phyloP scores from a whole-genome alignment of 2,797 vertebrate genomes.

The Alcedo atthis region DNA sequence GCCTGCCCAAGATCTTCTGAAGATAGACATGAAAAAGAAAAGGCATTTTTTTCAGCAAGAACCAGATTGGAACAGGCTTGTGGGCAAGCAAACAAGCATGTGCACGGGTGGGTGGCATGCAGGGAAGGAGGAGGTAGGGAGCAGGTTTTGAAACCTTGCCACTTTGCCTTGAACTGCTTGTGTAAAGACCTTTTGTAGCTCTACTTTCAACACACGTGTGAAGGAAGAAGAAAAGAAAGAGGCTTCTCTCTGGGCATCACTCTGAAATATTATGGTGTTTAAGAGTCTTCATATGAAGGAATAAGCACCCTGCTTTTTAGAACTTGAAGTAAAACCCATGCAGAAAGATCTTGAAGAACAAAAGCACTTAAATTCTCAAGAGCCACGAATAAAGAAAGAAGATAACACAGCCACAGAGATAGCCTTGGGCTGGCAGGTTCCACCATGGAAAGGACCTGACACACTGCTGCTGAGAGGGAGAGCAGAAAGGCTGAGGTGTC shows the following conservation, averaged over 20 bases:
- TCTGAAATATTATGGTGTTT: not conserved
- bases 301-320: not conserved
- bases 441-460: not conserved
- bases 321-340: not conserved
- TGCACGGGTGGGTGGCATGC: not conserved
- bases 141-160: not conserved
- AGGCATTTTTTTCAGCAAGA: not conserved
- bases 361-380: not conserved
- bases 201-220: rapidly evolving
- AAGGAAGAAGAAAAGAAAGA: not conserved
- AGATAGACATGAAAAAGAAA: not conserved
- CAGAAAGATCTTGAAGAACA: not conserved
- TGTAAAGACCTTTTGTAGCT: not conserved
- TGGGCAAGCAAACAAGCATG: not conserved
- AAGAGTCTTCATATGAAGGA: not conserved
- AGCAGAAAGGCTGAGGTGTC: rapidly evolving
- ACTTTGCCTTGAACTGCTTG: not conserved
- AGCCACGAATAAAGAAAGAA: not conserved
- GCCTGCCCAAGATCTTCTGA: not conserved
- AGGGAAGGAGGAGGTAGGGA: not conserved
- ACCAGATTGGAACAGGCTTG: not conserved
- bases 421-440: not conserved
- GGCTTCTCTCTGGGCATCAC: not conserved
- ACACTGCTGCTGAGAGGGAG: rapidly evolving
- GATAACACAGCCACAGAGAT: not conserved